Evolutionary conservation across 2,113 vertebrate species (phyloP), one percentile per base, ranked within the genome.

Genomic region (Donacobius atricapilla): DNA sequence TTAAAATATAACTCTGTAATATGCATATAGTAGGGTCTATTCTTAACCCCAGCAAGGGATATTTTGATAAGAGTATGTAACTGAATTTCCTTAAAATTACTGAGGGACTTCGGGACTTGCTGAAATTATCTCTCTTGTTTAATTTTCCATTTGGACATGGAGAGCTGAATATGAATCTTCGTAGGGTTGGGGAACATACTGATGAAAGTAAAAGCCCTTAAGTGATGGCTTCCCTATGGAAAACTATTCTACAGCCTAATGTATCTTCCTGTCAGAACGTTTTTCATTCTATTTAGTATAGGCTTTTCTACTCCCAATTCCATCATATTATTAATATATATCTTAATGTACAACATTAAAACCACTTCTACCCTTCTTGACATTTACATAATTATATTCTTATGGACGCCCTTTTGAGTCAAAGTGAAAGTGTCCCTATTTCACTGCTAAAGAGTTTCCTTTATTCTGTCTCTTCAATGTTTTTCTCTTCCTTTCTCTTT

Each of bases 11-110:
- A 51, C 27, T 83, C 2, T 1, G 80, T 94, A 69, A 91, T 79
- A 93, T 85, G 95, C 77, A 86, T 63, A 94, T 11, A 68, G 37
- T 80, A 30, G 44, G 30, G 19, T 71, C 82, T 95, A 88, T 96
- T 94, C 83, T 90, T 83, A 94, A 94, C 39, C 60, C 42, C 48
- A 86, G 53, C 68, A 81, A 89, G 54, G 75, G 68, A 93, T 94
- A 96, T 96, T 95, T 97, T 95, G 87, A 88, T 91, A 94, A 73
- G 64, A 81, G 64, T 56, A 86, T 75, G 82, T 90, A 89, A 75
- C 47, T 71, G 94, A 90, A 88, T 93, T 96, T 95, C 64, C 76
- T 93, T 83, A 87, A 96, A 97, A 97, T 97, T 97, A 94, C 85
- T 95, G 85, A 94, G 96, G 94, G 95, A 94, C 18, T 96, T 86